These are phyloP conservation scores for Chascanopsetta lugubris DNA, from an alignment of 2,113 vertebrate species.

Conservation along the genomic window DNA sequence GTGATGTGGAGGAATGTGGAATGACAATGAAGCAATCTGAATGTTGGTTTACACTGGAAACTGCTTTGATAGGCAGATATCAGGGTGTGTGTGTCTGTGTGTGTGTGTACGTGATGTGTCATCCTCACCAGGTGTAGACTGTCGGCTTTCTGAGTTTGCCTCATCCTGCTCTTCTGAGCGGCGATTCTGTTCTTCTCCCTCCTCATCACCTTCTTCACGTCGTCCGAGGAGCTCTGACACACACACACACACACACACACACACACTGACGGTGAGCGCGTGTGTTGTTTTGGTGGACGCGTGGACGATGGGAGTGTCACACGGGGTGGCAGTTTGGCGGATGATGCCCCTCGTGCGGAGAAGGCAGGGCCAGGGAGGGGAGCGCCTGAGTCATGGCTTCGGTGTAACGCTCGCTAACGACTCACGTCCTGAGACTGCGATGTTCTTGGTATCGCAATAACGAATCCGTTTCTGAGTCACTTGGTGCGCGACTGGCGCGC, in stretches of 20 bases:
- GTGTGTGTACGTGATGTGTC: background rate
- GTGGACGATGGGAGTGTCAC: too few relatives aligned
- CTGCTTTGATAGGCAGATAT: background rate
- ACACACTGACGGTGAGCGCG: background rate
- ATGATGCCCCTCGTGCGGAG: constrained; percentile 27
- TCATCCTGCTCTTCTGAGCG: constrained; percentile 96
- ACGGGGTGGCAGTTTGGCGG: constrained; percentile 36
- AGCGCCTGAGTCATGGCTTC: constrained; percentile 61
- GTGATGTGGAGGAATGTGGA: too few relatives aligned
- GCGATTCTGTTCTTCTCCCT: constrained; percentile 97
- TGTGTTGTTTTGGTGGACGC: background rate
- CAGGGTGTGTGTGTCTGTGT: background rate
- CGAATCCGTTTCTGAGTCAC: constrained; percentile 63
- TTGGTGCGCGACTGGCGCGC: too few relatives aligned
- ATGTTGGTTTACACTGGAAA: too few relatives aligned
- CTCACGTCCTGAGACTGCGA: constrained; percentile 59
- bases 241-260: constrained; percentile 45
- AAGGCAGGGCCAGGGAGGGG: constrained; percentile 61
- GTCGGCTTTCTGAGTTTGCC: constrained; percentile 97
- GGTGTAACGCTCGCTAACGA: constrained; percentile 65
- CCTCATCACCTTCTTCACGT: constrained; percentile 92
- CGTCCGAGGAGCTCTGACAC: constrained; percentile 89
- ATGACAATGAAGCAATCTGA: too few relatives aligned
- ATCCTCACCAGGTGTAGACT: constrained; percentile 93
- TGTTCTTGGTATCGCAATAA: constrained; percentile 70